Conservation (phyloP, 2,888 invertebrate genomes). For the Heliothis peltigera region DNA sequence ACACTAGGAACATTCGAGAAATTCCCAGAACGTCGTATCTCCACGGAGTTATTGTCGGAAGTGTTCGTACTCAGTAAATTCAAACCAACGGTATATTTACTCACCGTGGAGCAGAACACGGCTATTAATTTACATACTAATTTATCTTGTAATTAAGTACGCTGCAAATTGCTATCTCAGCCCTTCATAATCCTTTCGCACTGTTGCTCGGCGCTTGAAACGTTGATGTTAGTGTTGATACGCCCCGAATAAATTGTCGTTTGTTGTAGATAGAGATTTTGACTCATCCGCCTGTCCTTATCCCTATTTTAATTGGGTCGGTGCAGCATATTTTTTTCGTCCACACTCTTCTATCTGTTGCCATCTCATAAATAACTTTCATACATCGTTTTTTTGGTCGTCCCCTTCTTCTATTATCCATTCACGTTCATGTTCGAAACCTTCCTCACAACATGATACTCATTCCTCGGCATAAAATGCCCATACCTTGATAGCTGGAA, state of each 20-base stretch:
- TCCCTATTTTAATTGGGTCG: too few relatives aligned
- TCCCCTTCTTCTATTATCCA: too few relatives aligned
- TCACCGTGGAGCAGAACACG: conserved; percentile 53
- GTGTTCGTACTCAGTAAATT: conserved; percentile 41
- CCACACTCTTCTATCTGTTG: too few relatives aligned
- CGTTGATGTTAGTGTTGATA: conserved; percentile 68
- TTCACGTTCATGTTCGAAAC: too few relatives aligned
- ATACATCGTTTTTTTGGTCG: too few relatives aligned
- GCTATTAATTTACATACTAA: conserved; percentile 89
- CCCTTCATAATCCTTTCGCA: conserved; percentile 89
- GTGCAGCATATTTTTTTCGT: too few relatives aligned
- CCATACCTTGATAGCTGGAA: too few relatives aligned
- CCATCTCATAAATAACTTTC: too few relatives aligned
- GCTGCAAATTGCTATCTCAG: conserved; percentile 89
- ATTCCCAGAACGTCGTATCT: conserved; percentile 27
- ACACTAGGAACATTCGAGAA: conserved; percentile 1
- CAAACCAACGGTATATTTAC: conserved; percentile 59
- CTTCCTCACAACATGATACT: too few relatives aligned
- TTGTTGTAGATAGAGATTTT: neutral
- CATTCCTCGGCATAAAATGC: too few relatives aligned
- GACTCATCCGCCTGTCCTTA: too few relatives aligned
- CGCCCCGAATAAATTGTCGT: conserved; percentile 18
- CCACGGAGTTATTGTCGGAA: conserved; percentile 31
- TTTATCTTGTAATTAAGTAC: conserved; percentile 90
- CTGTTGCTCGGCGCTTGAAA: conserved; percentile 73